Evolutionary conservation across 2,113 vertebrate genomes (phyloP).

Genomic region (Athene cunicularia): DNA sequence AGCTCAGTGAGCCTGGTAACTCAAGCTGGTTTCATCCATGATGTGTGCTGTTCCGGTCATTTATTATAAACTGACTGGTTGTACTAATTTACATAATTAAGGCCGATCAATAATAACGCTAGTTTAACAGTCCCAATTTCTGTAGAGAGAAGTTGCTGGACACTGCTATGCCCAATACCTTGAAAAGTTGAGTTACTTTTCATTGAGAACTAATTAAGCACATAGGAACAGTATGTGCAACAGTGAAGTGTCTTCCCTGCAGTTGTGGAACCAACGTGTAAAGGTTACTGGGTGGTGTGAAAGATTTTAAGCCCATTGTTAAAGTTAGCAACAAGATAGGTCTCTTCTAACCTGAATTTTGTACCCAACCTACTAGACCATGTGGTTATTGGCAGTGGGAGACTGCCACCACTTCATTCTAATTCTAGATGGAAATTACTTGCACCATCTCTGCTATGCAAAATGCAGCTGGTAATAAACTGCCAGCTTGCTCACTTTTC

Average conservation of each 20-base stretch:
- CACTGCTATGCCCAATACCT: background rate
- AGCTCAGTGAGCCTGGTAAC: background rate
- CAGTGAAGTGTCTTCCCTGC: background rate
- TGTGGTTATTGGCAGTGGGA: background rate
- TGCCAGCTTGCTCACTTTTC: conserved; percentile 40
- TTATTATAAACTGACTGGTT: background rate
- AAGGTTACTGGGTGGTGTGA: background rate
- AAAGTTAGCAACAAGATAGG: background rate
- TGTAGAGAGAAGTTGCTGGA: background rate
- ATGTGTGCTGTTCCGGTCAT: background rate
- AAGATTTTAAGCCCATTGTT: background rate
- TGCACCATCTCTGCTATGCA: background rate
- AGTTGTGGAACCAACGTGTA: background rate
- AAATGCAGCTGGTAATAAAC: conserved; percentile 43
- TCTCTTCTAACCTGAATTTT: background rate
- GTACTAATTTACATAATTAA: background rate
- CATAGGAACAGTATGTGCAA: background rate
- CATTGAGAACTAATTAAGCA: background rate
- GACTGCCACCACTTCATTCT: background rate
- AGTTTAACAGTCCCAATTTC: background rate
- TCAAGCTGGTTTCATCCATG: background rate
- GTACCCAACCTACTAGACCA: background rate
- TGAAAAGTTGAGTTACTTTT: background rate
- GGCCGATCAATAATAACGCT: background rate
- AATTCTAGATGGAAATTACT: conserved; percentile 1